Evolutionary conservation across 2,113 vertebrate species (phyloP), one percentile per base, ranked within the genome.

Genomic region (Oryzias curvinotus): DNA sequence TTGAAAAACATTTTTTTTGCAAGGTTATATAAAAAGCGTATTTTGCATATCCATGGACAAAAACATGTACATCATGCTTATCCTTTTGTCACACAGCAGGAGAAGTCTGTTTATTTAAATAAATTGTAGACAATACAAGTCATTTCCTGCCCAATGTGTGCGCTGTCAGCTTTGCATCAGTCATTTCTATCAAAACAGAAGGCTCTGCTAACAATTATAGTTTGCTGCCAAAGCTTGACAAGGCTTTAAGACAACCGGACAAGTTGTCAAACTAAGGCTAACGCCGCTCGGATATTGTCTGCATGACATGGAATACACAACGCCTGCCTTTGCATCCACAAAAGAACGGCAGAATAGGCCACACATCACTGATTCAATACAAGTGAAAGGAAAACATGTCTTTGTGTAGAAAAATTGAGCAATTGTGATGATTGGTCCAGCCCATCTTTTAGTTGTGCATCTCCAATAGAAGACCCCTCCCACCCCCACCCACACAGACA

Each of bases 171-270:
- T 30, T 71, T 30, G 25, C 53, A 77, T 84, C 86, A 70, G 64
- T 85, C 86, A 77, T 41, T 75, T 56, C 68, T 44, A 75, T 81
- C 74, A 81, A 81, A 81, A 82, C 67, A 78, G 65, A 53, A 52
- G 55, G 80, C 74, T 47, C 17, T 50, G 57, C 49, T 65, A 59
- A 75, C 81, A 83, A 85, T 86, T 83, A 86, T 69, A 58, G 62
- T 78, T 49, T 14, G 75, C 74, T 82, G 89, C 89, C 84, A 79
- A 44, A 41, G 73, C 69, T 68, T 83, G 83, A 87, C 80, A 87
- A 87, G 68, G 73, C 81, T 74, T 77, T 82, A 71, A 84, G 69
- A 86, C 75, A 81, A 83, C 54, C 69, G 82, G 83, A 68, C 52
- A 19, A 71, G 64, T 65, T 87, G 87, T 86, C 88, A 88, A 78